A percentile compares a stretch with the other conserved stretches of the same genome.
phyloP scores from a whole-genome alignment of 92 coral and sea anemone genomes.

The Siderastrea radians region DNA sequence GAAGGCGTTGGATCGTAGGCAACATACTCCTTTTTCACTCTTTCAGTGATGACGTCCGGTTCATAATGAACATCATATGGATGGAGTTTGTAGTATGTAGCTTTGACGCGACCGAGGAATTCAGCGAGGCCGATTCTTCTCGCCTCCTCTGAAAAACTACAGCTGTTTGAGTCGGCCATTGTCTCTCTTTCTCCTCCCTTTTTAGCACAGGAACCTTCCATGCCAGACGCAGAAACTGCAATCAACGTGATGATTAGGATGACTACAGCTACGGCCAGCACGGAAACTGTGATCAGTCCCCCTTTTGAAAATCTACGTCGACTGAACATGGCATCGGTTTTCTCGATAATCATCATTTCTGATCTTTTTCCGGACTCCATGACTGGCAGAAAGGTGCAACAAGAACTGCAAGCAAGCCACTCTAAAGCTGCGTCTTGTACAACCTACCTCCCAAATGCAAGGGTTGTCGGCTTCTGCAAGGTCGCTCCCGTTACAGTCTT shows the following conservation, averaged over 20 bases:
- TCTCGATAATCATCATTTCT: background rate
- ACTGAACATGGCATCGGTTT: background rate
- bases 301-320: background rate
- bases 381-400: background rate
- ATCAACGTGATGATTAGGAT: conserved; percentile 36
- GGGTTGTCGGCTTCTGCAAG: too few relatives aligned
- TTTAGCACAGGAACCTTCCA: background rate
- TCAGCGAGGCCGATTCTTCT: conserved; percentile 65
- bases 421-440: too few relatives aligned
- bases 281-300: background rate
- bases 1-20: conserved; percentile 10
- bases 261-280: conserved; percentile 17
- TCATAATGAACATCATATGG: conserved; percentile 23
- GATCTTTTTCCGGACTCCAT: background rate
- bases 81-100: conserved; percentile 39
- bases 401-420: too few relatives aligned
- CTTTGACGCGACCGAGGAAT: conserved; percentile 72
- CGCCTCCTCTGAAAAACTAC: conserved; percentile 77
- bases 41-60: conserved; percentile 58
- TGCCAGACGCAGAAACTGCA: background rate
- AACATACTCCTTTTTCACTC: background rate
- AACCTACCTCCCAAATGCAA: too few relatives aligned
- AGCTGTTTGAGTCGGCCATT: background rate
- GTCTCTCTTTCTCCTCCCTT: background rate
- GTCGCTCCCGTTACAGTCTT: too few relatives aligned